Conservation (phyloP, 1,140 invertebrate genomes). For the Dendrolimus kikuchii region DNA sequence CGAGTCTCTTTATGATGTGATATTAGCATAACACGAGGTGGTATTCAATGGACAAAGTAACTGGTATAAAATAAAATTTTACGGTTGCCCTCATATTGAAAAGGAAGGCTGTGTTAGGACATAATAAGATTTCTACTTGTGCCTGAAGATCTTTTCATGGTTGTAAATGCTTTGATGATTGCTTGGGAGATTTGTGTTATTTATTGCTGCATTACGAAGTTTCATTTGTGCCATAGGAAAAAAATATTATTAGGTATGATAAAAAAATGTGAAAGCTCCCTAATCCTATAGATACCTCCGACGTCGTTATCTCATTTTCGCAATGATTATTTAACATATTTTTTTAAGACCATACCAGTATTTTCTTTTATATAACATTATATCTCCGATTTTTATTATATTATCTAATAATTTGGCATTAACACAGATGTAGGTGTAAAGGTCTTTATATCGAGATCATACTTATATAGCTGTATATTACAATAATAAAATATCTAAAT, state of each 20-base stretch:
- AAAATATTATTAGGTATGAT: too few species aligned
- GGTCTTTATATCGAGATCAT: too few species aligned
- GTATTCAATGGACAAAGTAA: constrained; percentile 57
- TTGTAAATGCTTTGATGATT: constrained; percentile 30
- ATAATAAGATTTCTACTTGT: constrained; percentile 48
- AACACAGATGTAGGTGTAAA: too few species aligned
- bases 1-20: constrained; percentile 43
- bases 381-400: too few species aligned
- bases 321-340: too few species aligned
- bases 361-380: too few species aligned
- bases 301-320: too few species aligned
- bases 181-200: too few species aligned
- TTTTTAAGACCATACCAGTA: too few species aligned
- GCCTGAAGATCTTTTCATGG: constrained; percentile 22
- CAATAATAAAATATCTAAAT: background rate
- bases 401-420: too few species aligned
- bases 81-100: constrained; percentile 59
- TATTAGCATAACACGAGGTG: constrained; percentile 59
- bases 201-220: background rate
- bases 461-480: background rate
- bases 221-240: background rate
- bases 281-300: too few species aligned
- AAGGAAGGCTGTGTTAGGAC: constrained; percentile 41
- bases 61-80: constrained; percentile 60
- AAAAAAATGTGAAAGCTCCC: too few species aligned